These are phyloP conservation scores for Neogale vison DNA, from an alignment of 2,113 vertebrate species.

Conservation along the genomic window DNA sequence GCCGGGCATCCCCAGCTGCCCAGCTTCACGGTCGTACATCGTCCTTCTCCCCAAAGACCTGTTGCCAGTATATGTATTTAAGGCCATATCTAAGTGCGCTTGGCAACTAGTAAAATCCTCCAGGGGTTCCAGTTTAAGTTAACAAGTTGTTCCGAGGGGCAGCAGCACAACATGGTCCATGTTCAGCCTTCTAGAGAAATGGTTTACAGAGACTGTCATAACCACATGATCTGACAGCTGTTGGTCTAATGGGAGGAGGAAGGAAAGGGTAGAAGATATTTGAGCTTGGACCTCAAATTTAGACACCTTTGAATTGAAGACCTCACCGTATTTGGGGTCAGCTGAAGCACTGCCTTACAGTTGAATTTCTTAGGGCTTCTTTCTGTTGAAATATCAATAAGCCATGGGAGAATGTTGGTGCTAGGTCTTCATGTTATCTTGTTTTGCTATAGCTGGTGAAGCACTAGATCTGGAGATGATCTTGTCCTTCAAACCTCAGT, in stretches of 20 bases:
- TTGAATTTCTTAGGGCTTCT: background rate
- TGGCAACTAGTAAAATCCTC: no score
- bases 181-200: constrained; percentile 21
- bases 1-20: no score
- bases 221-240: background rate
- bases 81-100: no score
- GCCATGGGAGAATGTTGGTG: background rate
- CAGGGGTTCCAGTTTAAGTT: no score
- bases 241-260: background rate
- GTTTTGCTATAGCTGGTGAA: background rate
- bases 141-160: no score
- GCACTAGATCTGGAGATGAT: background rate
- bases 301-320: background rate
- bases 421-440: background rate
- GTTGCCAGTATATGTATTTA: no score
- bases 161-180: background rate
- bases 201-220: background rate
- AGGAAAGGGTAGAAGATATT: background rate
- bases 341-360: background rate
- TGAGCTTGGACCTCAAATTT: background rate
- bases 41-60: no score
- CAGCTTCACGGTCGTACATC: no score
- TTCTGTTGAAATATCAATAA: background rate
- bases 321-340: background rate
- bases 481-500: background rate